Evolutionary conservation across 2,888 invertebrate genomes (phyloP).

Genomic region (Oxytorus armatus): DNA sequence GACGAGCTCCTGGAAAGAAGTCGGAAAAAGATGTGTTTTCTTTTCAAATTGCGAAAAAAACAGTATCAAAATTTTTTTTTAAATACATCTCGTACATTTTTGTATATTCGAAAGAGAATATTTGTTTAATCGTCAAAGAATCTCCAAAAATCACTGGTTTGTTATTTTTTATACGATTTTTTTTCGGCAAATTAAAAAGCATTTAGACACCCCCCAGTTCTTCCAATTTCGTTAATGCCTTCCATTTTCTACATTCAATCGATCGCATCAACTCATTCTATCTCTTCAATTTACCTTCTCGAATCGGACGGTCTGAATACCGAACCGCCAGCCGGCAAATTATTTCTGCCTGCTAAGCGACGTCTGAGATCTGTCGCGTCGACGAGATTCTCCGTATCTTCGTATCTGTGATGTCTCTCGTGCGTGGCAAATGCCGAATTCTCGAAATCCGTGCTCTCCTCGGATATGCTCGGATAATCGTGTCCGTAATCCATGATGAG

Average conservation of each 20-base stretch:
- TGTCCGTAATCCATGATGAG: conserved; percentile 69
- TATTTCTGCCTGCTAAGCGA: conserved; percentile 56
- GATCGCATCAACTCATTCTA: conserved; percentile 25
- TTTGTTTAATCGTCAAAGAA: too few species aligned
- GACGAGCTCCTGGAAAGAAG: too few species aligned
- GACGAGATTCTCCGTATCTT: conserved; percentile 67
- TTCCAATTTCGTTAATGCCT: background rate
- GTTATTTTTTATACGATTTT: too few species aligned
- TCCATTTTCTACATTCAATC: background rate
- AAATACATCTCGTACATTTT: too few species aligned
- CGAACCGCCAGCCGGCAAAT: conserved; percentile 39
- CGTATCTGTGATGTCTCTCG: conserved; percentile 46
- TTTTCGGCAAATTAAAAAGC: too few species aligned
- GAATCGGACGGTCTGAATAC: conserved; percentile 55
- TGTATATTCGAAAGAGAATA: too few species aligned
- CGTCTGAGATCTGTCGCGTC: conserved; percentile 71
- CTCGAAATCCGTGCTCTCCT: conserved; percentile 71
- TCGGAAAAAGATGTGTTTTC: too few species aligned
- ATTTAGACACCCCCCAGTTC: too few species aligned
- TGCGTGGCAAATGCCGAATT: conserved; percentile 36
- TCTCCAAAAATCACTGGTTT: too few species aligned
- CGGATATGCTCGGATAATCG: conserved; percentile 71
- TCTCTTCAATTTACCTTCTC: conserved; percentile 72
- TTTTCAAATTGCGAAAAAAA: too few species aligned
- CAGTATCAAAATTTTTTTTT: too few species aligned